phyloP scores from a whole-genome alignment of 2,888 invertebrate species.

The Podotricha telesiphe region DNA sequence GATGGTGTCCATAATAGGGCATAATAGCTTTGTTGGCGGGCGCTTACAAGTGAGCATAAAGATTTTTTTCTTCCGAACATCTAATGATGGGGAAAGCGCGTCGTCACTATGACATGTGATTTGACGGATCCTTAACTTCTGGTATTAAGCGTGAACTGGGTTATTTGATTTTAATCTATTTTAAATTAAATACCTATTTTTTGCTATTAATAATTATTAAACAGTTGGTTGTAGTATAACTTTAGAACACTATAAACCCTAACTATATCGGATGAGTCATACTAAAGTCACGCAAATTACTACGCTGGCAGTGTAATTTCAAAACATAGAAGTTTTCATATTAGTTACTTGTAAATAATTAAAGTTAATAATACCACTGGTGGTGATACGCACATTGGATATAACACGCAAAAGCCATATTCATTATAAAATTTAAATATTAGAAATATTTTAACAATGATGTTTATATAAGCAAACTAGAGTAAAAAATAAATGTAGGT shows the following conservation, averaged over 20 bases:
- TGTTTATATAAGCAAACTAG: not conserved
- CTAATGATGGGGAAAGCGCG: constrained; percentile 76
- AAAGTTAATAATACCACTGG: no score
- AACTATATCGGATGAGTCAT: constrained; percentile 18
- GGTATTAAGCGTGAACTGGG: constrained; percentile 57
- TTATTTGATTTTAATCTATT: constrained; percentile 33
- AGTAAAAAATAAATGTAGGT: not conserved
- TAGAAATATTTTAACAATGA: not conserved
- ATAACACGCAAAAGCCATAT: no score
- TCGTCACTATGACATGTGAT: constrained; percentile 71
- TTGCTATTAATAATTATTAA: not conserved
- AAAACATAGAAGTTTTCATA: not conserved
- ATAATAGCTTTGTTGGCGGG: constrained; percentile 81
- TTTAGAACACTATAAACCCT: constrained; percentile 22
- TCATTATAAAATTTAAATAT: no score
- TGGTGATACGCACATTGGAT: no score
- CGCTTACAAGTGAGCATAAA: constrained; percentile 70
- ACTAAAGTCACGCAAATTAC: constrained; percentile 32
- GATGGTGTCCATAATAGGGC: constrained; percentile 81
- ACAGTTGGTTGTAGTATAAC: not conserved
- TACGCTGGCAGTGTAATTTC: not conserved
- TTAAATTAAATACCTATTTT: constrained; percentile 28
- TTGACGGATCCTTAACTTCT: constrained; percentile 71
- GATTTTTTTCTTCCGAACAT: constrained; percentile 72
- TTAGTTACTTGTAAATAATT: not conserved